Evolutionary conservation across 2,113 vertebrate genomes (phyloP).

Genomic region (Hystrix cristata): DNA sequence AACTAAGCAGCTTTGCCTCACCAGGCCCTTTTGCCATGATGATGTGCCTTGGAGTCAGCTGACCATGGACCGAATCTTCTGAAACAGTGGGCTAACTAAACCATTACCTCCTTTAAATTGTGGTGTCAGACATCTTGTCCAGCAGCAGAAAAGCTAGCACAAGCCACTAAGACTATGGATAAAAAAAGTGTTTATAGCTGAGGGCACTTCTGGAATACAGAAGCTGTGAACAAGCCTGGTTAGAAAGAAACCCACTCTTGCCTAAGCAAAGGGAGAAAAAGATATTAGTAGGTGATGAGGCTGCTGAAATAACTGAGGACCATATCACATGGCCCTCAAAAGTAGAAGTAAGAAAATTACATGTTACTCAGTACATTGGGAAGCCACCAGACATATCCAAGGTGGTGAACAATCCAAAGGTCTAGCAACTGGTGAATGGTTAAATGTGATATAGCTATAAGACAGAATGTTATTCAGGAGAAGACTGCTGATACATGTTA

Average conservation of each 20-base stretch:
- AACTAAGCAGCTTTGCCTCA: background rate
- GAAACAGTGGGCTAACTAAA: background rate
- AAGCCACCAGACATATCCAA: background rate
- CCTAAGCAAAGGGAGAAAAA: background rate
- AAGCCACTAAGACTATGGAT: background rate
- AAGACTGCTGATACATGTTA: too few relatives aligned
- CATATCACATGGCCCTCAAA: accelerated
- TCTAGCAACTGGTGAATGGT: background rate
- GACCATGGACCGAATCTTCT: background rate
- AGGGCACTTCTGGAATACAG: background rate
- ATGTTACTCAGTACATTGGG: background rate
- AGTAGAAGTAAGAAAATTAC: too few relatives aligned
- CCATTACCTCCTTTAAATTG: background rate
- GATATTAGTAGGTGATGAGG: accelerated
- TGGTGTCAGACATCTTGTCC: background rate
- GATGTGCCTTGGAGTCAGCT: background rate
- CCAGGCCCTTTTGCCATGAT: background rate
- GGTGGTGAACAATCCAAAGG: background rate
- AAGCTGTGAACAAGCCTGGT: background rate
- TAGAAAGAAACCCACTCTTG: background rate
- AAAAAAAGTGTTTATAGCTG: background rate
- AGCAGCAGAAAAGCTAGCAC: background rate
- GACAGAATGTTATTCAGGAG: accelerated
- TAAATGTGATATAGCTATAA: background rate
- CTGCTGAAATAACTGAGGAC: too few relatives aligned